A percentile compares a stretch with the other conserved stretches of the same genome.
These are phyloP conservation scores for Papilio polyxenes DNA, from an alignment of 1,140 invertebrate species.

Conservation along the genomic window DNA sequence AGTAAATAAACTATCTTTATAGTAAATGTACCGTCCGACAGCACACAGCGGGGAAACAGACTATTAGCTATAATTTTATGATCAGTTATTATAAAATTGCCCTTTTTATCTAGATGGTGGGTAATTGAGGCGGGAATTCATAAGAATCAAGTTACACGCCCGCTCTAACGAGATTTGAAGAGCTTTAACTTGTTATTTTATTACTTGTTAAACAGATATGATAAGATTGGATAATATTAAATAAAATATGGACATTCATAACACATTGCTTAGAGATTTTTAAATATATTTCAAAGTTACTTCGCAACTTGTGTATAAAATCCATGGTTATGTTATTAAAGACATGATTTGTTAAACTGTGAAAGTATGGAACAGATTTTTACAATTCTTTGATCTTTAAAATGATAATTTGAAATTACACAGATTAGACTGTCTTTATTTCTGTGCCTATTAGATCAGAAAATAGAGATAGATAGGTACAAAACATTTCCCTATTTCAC, in stretches of 20 bases:
- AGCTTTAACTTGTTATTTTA: slow-evolving; percentile 20
- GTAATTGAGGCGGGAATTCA: slow-evolving; percentile 25
- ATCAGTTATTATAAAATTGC: slow-evolving; percentile 31
- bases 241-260: neutral
- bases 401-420: too few relatives aligned
- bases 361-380: neutral
- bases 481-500: too few relatives aligned
- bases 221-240: neutral
- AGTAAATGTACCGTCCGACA: neutral
- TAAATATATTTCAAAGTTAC: neutral
- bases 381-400: neutral
- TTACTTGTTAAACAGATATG: slow-evolving; percentile 10
- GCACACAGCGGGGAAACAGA: neutral
- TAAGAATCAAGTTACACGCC: slow-evolving; percentile 1
- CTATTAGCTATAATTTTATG: slow-evolving; percentile 29
- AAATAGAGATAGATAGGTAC: too few relatives aligned
- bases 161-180: slow-evolving; percentile 30
- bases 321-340: neutral
- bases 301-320: neutral
- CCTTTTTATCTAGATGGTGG: slow-evolving; percentile 31
- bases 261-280: neutral
- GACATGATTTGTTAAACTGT: neutral
- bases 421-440: too few relatives aligned
- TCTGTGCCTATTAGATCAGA: neutral
- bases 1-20: neutral